These are phyloP conservation scores for Theristicus caerulescens DNA, from an alignment of 2,113 vertebrate species.

Conservation along the genomic window DNA sequence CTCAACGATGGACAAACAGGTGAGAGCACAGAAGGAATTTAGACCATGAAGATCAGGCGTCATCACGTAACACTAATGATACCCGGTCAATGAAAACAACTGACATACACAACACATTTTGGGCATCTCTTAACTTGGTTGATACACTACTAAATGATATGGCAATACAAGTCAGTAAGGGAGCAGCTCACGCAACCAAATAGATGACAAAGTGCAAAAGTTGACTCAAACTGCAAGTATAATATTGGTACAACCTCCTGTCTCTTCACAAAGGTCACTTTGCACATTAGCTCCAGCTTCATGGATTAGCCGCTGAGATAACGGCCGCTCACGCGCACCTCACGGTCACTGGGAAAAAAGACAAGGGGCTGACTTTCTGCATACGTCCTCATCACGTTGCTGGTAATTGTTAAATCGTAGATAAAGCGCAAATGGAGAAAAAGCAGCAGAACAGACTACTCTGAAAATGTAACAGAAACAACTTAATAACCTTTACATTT, in stretches of 20 bases:
- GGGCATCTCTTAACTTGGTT: background rate
- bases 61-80: background rate
- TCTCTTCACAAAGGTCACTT: constrained; percentile 22
- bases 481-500: background rate
- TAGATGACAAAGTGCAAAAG: background rate
- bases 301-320: background rate
- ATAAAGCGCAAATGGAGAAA: background rate
- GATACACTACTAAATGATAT: background rate
- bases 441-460: background rate
- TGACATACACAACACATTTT: background rate
- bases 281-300: background rate
- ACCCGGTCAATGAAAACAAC: background rate
- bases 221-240: background rate
- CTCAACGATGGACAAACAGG: background rate
- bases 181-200: background rate
- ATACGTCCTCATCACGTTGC: background rate
- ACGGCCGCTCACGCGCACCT: background rate
- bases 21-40: background rate
- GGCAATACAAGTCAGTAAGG: background rate
- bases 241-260: background rate
- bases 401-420: background rate
- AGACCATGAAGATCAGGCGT: background rate
- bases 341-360: background rate
- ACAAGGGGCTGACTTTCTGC: constrained; percentile 20
- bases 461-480: background rate